phyloP scores from a whole-genome alignment of 2,888 invertebrate species.

The Congeria kusceri region DNA sequence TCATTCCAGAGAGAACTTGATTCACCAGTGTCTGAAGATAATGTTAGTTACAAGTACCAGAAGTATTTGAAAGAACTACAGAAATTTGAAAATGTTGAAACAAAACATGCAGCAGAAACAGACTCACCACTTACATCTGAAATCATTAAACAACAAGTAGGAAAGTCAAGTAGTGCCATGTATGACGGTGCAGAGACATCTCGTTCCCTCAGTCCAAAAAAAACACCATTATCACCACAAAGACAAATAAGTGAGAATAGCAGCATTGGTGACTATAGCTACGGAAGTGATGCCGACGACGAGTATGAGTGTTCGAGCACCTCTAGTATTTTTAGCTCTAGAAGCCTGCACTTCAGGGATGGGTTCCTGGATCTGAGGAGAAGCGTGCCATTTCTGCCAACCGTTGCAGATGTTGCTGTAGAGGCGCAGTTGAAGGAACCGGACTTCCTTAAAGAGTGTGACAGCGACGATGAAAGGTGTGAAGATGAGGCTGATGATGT shows the following conservation, averaged over 20 bases:
- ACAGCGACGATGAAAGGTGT: neutral
- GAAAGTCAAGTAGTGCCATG: slow-evolving; percentile 17
- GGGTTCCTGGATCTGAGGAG: slow-evolving; percentile 51
- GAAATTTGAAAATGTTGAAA: slow-evolving; percentile 2
- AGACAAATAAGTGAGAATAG: slow-evolving; percentile 60
- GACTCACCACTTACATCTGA: slow-evolving; percentile 1
- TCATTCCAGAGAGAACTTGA: slow-evolving; percentile 21
- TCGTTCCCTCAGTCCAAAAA: slow-evolving; percentile 34
- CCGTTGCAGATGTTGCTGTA: slow-evolving; percentile 24
- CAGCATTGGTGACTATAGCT: slow-evolving; percentile 61
- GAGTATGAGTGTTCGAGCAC: slow-evolving; percentile 70
- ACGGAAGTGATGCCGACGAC: slow-evolving; percentile 76
- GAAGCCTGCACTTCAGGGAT: slow-evolving; percentile 29
- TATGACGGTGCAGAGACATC: slow-evolving; percentile 1
- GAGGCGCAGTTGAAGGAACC: neutral
- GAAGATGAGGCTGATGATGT: neutral
- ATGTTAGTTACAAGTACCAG: slow-evolving; percentile 57
- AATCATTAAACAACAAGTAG: neutral
- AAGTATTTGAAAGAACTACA: slow-evolving; percentile 22
- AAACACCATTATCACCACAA: slow-evolving; percentile 16
- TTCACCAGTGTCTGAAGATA: slow-evolving; percentile 63
- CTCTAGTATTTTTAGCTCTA: slow-evolving; percentile 63
- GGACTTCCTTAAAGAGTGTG: neutral
- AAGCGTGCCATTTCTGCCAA: slow-evolving; percentile 31
- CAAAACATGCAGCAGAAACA: slow-evolving; percentile 6